Percentiles rank a stretch among this genome's conserved stretches.
phyloP scores from a whole-genome alignment of 2,797 vertebrate genomes.

The Sciurus carolinensis region DNA sequence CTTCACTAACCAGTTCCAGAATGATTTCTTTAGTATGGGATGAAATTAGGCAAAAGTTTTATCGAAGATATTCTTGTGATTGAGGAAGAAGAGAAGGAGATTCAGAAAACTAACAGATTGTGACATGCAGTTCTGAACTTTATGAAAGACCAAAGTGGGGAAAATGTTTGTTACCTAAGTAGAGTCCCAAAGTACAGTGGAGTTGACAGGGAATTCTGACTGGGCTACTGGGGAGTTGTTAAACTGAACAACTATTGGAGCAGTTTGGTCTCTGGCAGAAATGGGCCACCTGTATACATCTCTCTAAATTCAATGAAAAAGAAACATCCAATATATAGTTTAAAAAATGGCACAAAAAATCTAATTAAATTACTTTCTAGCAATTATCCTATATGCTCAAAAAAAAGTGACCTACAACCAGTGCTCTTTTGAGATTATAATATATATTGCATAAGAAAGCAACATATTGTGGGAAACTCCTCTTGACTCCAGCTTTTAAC shows the following conservation, averaged over 20 bases:
- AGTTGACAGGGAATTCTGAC: background rate
- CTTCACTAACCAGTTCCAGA: background rate
- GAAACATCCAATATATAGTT: background rate
- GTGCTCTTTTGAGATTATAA: background rate
- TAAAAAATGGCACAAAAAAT: background rate
- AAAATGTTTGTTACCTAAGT: background rate
- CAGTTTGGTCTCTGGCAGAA: background rate
- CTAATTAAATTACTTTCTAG: background rate
- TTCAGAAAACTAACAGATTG: too few relatives aligned
- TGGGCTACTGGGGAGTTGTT: background rate
- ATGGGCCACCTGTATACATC: background rate
- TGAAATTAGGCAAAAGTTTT: background rate
- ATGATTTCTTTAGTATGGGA: background rate
- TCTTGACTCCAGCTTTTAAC: background rate
- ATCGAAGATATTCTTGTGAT: background rate
- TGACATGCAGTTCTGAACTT: background rate
- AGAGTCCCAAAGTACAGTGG: too few relatives aligned
- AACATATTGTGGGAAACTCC: background rate
- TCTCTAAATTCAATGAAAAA: background rate
- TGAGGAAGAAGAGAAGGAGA: background rate
- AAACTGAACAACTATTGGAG: background rate
- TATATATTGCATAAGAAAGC: background rate
- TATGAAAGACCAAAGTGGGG: background rate
- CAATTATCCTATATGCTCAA: background rate
- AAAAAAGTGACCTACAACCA: background rate